Base-by-base conservation (phyloP, 2,797 vertebrate species). In the Rhyacichthys aspro region DNA sequence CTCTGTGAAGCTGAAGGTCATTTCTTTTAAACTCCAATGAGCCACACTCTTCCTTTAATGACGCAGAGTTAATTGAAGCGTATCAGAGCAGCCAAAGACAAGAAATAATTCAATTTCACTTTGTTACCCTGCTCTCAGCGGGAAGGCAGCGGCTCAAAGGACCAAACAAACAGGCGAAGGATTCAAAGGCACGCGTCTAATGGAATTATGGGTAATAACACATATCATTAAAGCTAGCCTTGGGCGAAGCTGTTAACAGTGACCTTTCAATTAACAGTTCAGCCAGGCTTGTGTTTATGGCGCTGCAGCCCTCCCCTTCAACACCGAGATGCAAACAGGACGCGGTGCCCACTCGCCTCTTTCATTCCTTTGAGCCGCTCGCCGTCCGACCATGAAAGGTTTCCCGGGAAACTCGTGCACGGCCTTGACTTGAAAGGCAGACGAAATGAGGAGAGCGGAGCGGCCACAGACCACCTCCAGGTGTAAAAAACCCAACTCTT, bases 191-290 rank as follows among this genome's bases (percentile, higher is more conserved):
- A 42, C 6, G 48, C 28, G 41, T 62, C 59, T 63, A 64, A 73
- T 47, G 58, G 60, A 73, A 77, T 77, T 72, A 77, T 71, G 45
- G 59, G 11, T 55, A 70, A 78, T 72, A 65, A 67, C 15, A 53
- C 34, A 62, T 71, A 70, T 75, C 55, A 70, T 81, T 74, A 76
- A 78, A 66, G 69, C 36, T 9, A 18, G 65, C 59, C 59, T 56
- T 48, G 9, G 33, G 60, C 56, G 32, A 56, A 72, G 63, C 59
- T 65, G 67, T 63, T 36, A 55, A 37, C 33, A 18, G 43, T 55
- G 64, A 76, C 76, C 72, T 79, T 81, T 81, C 53, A 78, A 76
- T 79, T 64, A 83, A 60, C 59, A 52, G 56, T 65, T 74, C 55
- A 74, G 59, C 14, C 2, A 67, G 36, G 34, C 34, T 5, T 8